A percentile compares a stretch with the other conserved stretches of the same genome.
These are phyloP conservation scores for Dendrocopos noguchii DNA, from an alignment of 2,113 vertebrate species.

Conservation along the genomic window DNA sequence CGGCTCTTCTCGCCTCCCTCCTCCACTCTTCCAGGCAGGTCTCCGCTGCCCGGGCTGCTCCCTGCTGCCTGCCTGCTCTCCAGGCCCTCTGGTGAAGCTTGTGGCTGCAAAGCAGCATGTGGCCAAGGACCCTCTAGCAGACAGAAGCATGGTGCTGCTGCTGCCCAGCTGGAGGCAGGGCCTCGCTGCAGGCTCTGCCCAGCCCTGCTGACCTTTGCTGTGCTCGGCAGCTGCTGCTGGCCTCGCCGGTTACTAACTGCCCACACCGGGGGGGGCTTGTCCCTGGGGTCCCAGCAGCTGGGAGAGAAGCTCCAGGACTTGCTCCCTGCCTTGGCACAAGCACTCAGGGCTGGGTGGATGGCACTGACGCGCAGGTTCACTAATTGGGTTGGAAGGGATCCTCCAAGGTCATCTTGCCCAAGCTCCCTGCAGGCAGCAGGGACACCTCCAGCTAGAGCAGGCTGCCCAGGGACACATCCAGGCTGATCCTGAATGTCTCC, in stretches of 20 bases:
- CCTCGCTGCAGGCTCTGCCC: not conserved
- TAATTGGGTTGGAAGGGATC: too few species aligned
- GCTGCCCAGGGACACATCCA: too few species aligned
- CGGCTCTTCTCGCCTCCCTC: conserved; percentile 74
- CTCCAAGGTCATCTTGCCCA: too few species aligned
- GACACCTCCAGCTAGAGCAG: too few species aligned
- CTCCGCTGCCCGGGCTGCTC: conserved; percentile 12
- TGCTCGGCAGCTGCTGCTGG: conserved; percentile 9
- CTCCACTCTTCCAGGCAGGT: conserved; percentile 77
- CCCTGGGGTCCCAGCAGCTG: not conserved
- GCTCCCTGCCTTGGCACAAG: fast-evolving
- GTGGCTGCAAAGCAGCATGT: conserved; percentile 1
- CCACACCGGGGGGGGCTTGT: not conserved
- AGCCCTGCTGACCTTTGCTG: not conserved
- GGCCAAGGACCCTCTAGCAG: not conserved
- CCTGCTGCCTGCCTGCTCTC: not conserved
- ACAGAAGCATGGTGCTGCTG: not conserved
- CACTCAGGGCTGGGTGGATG: not conserved
- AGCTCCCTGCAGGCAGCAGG: too few species aligned
- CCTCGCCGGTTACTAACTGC: not conserved
- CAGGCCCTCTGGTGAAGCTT: not conserved
- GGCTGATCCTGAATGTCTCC: too few species aligned
- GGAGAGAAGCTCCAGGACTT: fast-evolving
- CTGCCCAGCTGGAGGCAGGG: not conserved
- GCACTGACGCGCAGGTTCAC: not conserved